phyloP scores from a whole-genome alignment of 2,113 vertebrate species.

The Oplegnathus fasciatus region DNA sequence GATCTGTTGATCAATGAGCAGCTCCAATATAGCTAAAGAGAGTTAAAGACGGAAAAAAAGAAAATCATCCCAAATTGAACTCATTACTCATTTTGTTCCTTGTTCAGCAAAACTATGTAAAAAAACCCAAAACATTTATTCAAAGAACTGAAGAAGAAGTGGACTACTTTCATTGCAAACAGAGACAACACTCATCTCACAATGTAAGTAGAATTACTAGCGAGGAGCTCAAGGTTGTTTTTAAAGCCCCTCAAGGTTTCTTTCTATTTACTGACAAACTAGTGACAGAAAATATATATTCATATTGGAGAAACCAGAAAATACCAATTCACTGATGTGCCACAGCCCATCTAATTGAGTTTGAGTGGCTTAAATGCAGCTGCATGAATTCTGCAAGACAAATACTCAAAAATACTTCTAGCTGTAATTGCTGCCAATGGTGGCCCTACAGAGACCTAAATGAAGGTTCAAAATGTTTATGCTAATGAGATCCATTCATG shows the following conservation, averaged over 20 bases:
- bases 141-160: neutral
- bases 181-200: neutral
- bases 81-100: neutral
- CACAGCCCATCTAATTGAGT: neutral
- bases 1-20: neutral
- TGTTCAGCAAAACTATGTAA: no score
- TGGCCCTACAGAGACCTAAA: conserved; percentile 13
- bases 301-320: neutral
- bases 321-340: neutral
- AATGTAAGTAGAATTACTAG: no score
- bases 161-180: neutral
- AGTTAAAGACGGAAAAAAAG: neutral
- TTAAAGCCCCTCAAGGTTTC: no score
- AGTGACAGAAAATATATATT: neutral
- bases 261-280: neutral
- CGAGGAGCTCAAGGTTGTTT: no score
- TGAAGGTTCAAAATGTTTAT: conserved; percentile 9
- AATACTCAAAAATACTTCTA: neutral
- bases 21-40: no score
- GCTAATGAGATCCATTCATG: conserved; percentile 39
- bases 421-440: conserved; percentile 13
- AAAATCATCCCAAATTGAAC: neutral
- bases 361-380: conserved; percentile 10
- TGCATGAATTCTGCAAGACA: conserved; percentile 1
- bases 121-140: neutral